Evolutionary conservation across 1,140 invertebrate species (phyloP), one percentile per base, ranked within the genome.

Genomic region (Calycopis cecrops): DNA sequence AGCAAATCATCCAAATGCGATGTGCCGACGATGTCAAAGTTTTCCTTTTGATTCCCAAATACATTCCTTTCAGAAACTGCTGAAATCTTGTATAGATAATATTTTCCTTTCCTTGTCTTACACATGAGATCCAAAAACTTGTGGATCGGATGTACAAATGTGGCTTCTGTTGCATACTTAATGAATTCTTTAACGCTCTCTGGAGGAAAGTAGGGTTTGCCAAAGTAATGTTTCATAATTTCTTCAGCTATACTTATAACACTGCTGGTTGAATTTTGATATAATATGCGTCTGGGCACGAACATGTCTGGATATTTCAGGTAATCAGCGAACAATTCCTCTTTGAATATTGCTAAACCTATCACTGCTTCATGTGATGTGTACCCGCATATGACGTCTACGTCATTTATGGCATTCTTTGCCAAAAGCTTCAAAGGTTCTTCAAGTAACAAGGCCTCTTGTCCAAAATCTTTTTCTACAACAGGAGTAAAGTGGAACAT

Each of bases 341-440:
- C 49, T 37, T 67, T 67, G 35, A 62, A 63, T 40, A 48, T n/a
- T 7, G 48, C 53, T 40, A 75, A 57, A 8, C 79, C 52, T 12
- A 72, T 38, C 3, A 75, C 21, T 10, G 89, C 85, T 80, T 93
- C 92, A n/a, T 82, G 60, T 38, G 57, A 74, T 50, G 82, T 90
- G 37, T 90, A 88, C 1, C 92, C 92, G 21, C 91, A 68, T 2
- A 93, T 85, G 8, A 90, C 75, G 2, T 92, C 92, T 16, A 92
- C 81, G 47, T 90, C 80, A 35, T 89, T 71, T 37, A 88, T 89
- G 11, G 73, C 67, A 52, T 87, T 83, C 12, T 59, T 76, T 55
- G 64, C 67, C 35, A 89, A 62, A 35, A 74, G 57, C 53, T 79
- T 53, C 34, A 65, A 47, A 9, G 79, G 71, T 35, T 65, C 34